Conservation (phyloP, 2,113 vertebrate species). For the Pygoscelis antarcticus region DNA sequence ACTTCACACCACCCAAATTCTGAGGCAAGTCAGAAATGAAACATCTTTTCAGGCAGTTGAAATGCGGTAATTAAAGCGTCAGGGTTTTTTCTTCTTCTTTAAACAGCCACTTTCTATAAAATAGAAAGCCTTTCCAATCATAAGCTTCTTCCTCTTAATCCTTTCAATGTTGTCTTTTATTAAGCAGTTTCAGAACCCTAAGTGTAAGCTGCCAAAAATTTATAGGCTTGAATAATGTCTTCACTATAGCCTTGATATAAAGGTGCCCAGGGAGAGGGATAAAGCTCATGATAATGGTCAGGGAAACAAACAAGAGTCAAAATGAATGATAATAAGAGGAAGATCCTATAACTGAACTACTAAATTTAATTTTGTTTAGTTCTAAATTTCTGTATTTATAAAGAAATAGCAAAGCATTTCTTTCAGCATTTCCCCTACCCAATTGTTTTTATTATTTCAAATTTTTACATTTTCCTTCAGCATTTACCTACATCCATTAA, state of each 20-base stretch:
- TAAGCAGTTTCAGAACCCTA: background rate
- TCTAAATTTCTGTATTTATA: background rate
- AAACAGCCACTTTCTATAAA: background rate
- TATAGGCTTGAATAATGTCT: background rate
- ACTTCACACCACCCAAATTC: background rate
- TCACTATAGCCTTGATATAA: background rate
- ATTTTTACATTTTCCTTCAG: background rate
- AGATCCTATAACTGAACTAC: background rate
- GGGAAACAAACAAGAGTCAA: background rate
- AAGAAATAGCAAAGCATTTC: background rate
- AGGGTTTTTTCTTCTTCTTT: background rate
- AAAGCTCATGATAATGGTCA: background rate
- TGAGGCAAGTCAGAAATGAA: background rate
- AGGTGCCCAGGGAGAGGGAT: background rate
- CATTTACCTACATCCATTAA: background rate
- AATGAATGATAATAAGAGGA: background rate
- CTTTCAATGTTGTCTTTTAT: background rate
- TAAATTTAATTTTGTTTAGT: background rate
- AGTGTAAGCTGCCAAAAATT: background rate
- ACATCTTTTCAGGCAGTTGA: background rate
- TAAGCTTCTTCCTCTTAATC: background rate
- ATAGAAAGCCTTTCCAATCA: background rate
- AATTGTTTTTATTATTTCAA: background rate
- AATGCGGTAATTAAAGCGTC: background rate
- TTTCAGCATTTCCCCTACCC: background rate